Base-by-base conservation (phyloP, 1,140 invertebrate genomes). In the Samia ricini region DNA sequence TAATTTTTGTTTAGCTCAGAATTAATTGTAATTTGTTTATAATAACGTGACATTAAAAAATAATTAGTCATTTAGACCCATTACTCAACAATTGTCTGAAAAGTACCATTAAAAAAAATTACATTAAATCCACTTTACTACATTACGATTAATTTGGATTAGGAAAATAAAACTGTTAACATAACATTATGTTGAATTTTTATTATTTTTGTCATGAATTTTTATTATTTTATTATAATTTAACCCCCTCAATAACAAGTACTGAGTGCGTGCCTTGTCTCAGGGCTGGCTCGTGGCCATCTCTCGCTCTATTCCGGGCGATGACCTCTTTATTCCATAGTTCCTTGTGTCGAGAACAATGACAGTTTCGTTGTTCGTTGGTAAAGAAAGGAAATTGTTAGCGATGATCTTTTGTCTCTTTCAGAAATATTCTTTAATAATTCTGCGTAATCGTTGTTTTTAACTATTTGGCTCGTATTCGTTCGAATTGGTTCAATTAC, bases 321-420 rank as follows among this genome's bases (percentile, higher is more conserved):
- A 57, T 57, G 56, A 57, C 56, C 56, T 33, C 56, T 57, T 57
- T 57, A 57, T 57, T 29, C 26, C 52, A 21, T 42, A 42, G 52
- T 20, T 57, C 29, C 56, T 36, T 57, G 26, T 18, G 24, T 19
- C 26, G 26, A 36, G 20, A 33, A 57, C 56, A 57, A 57, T 57
- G 56, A 57, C 56, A 57, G 29, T 57, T 57, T 29, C 33, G 29
- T 26, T 29, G 26, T 23, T 57, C 51, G 19, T 52, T 52, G 22
- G 33, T n/a, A 57, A 55, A 52, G n/a, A 42, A 20, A 24, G 56
- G 56, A 57, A 29, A 19, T 29, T 57, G 21, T 36, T 57, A 57
- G 56, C 18, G 10, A 23, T 33, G 29, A 36, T 57, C 19, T 36
- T 36, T 57, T 57, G 29, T 57, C 29, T 20, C 42, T 12, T 12